phyloP scores from a whole-genome alignment of 2,888 invertebrate species.

The Linyphia triangularis region DNA sequence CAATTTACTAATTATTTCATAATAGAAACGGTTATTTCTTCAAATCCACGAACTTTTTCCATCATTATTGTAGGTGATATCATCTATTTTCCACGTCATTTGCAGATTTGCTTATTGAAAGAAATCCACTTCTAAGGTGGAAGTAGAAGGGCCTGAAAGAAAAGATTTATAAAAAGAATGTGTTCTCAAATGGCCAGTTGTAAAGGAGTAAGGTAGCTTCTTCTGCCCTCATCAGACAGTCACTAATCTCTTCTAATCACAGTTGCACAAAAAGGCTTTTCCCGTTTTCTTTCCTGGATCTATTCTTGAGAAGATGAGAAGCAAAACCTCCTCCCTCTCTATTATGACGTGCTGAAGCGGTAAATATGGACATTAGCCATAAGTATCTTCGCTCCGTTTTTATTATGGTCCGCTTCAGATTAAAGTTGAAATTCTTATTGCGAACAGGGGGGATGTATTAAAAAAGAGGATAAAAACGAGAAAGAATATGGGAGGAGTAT shows the following conservation, averaged over 20 bases:
- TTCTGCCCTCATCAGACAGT: constrained; percentile 59
- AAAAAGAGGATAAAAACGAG: constrained; percentile 37
- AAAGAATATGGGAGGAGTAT: constrained; percentile 23
- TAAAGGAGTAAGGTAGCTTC: constrained; percentile 25
- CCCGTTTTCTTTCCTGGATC: constrained; percentile 16
- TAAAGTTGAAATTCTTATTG: constrained; percentile 74
- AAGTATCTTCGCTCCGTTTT: constrained; percentile 75
- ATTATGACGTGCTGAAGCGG: constrained; percentile 75
- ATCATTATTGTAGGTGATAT: constrained; percentile 41
- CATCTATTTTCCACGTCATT: constrained; percentile 57
- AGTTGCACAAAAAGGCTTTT: constrained; percentile 62
- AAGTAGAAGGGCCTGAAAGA: not conserved
- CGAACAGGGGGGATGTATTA: constrained; percentile 41
- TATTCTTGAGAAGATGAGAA: not conserved
- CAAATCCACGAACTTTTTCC: constrained; percentile 12
- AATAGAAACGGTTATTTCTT: constrained; percentile 7
- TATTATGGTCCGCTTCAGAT: constrained; percentile 73
- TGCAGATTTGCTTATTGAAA: constrained; percentile 49
- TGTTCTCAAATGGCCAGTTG: constrained; percentile 63
- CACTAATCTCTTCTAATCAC: constrained; percentile 75
- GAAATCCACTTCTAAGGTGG: not conserved
- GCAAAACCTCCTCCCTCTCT: constrained; percentile 55
- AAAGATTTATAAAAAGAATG: constrained; percentile 42
- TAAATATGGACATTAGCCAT: constrained; percentile 75
- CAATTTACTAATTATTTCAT: constrained; percentile 39